A percentile compares a stretch with the other conserved stretches of the same genome.
Conservation (phyloP, 1,140 invertebrate genomes). For the Scaptomyza montana region DNA sequence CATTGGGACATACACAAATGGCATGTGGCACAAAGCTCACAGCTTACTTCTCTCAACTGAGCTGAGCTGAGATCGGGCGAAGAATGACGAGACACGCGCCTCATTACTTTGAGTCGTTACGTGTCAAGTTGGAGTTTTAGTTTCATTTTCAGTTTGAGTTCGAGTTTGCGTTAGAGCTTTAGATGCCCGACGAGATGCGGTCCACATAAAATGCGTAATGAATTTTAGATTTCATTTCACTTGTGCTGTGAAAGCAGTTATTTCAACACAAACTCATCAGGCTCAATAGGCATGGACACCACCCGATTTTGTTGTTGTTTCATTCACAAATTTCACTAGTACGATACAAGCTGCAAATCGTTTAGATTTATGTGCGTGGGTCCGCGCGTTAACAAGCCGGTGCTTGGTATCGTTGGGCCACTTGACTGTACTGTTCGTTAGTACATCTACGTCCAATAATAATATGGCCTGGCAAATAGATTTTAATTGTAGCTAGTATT, state of each 20-base stretch:
- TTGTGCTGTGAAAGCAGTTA: conserved; percentile 57
- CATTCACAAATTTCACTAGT: too few species aligned
- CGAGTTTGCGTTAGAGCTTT: background rate
- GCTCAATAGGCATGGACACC: conserved; percentile 12
- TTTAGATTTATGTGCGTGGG: too few species aligned
- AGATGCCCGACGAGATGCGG: conserved; percentile 1
- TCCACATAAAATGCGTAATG: conserved; percentile 73
- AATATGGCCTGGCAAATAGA: too few species aligned
- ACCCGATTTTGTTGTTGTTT: conserved; percentile 4
- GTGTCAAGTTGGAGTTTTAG: conserved; percentile 42
- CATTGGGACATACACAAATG: conserved; percentile 80
- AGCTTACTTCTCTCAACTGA: too few species aligned
- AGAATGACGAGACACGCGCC: conserved; percentile 62
- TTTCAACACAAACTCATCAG: conserved; percentile 24
- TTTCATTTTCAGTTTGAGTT: conserved; percentile 8
- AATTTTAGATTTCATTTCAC: conserved; percentile 76
- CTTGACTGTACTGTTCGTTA: too few species aligned
- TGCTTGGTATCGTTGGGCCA: too few species aligned
- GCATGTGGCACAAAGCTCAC: conserved; percentile 52
- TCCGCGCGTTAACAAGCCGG: too few species aligned
- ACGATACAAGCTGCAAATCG: too few species aligned
- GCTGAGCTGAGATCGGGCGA: conserved; percentile 6
- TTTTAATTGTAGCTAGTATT: too few species aligned
- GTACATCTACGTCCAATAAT: too few species aligned
- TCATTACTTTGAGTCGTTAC: conserved; percentile 66